Evolutionary conservation across 2,113 vertebrate genomes (phyloP).

Genomic region (Barbus barbus): DNA sequence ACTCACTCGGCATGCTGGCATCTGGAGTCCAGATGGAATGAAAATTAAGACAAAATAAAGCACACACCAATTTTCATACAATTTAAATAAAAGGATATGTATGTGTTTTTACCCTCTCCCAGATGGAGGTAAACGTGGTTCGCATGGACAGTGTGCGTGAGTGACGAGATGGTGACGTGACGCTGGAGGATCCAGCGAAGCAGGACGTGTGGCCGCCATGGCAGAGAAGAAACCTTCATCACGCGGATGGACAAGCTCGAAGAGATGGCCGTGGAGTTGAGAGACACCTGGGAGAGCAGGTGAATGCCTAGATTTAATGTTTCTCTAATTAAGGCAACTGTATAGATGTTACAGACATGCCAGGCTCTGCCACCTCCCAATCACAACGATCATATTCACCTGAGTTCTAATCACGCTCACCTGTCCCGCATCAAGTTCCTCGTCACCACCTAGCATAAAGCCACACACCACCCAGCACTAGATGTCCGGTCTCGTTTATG

Average conservation of each 20-base stretch:
- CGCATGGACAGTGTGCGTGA: constrained; percentile 66
- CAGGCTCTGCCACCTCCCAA: too few species aligned
- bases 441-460: too few species aligned
- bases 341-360: too few species aligned
- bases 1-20: constrained; percentile 61
- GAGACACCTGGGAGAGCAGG: constrained; percentile 61
- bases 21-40: constrained; percentile 59
- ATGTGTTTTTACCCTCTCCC: constrained; percentile 71
- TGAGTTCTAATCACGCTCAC: too few species aligned
- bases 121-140: constrained; percentile 70
- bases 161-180: constrained; percentile 71
- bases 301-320: not conserved
- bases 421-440: too few species aligned
- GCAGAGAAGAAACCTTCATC: constrained; percentile 60
- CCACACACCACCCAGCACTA: too few species aligned
- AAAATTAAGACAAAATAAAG: not conserved
- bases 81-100: not conserved
- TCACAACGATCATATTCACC: too few species aligned
- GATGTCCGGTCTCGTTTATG: too few species aligned
- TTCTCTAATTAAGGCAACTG: not conserved
- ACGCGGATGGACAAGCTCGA: constrained; percentile 44
- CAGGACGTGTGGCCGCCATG: constrained; percentile 61
- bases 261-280: constrained; percentile 65
- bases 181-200: constrained; percentile 71
- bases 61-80: not conserved